Evolutionary conservation across 1,140 invertebrate species (phyloP), one percentile per base, ranked within the genome.

Genomic region (Himalopsyche phryganea): DNA sequence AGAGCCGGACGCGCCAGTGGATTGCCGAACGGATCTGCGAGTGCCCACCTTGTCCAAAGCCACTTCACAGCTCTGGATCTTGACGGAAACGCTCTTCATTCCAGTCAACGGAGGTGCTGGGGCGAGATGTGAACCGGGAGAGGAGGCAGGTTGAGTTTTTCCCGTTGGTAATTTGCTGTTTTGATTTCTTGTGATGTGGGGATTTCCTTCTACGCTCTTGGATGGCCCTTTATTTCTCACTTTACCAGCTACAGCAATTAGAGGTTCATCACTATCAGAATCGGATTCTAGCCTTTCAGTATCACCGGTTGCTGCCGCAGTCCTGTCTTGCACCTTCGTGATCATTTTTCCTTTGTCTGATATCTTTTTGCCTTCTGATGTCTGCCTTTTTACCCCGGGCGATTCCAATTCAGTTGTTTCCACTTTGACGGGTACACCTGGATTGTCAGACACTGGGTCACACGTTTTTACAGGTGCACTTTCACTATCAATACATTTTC

Each of bases 231-330:
- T 75, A 65, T 81, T 82, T 13, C 82, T 72, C 55, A 83, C 81
- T 74, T 89, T 90, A 44, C 83, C 86, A 7, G 81, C 78, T 28
- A 84, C 78, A 66, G 87, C 85, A 62, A 87, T 87, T 17, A 90
- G 75, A 44, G 88, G 88, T 71, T 91, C 88, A 69, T 90, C 88
- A 64, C 88, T 89, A 63, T 89, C 89, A 18, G 86, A 89, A 65
- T 84, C 83, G 14, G 82, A 83, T 47, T 85, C 83, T 56, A 83
- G 79, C 13, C 76, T 61, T 54, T 70, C 66, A 56, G 56, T 47
- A 61, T 9, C 66, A 59, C 40, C 55, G 33, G 50, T 63, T 50
- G 18, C 42, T 42, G 50, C 28, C 23, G 23, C 23, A 28, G 23
- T 28, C 9, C n/a, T n/a, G n/a, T 28, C 23, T 41, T 51, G 42